Evolutionary conservation across 2,888 invertebrate species (phyloP).

Genomic region (Labia minor): DNA sequence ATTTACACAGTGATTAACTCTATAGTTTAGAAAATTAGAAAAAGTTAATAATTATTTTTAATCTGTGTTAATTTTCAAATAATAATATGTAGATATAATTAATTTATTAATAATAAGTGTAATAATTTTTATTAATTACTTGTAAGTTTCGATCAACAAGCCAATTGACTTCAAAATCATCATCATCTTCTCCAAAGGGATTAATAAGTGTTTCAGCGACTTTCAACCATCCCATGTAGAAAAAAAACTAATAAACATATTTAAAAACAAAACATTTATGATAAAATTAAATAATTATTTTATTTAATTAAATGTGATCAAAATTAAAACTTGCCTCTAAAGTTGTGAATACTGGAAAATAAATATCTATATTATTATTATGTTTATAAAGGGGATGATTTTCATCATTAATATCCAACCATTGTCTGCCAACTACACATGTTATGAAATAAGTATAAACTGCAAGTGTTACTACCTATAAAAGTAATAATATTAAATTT

Average conservation of each 20-base stretch:
- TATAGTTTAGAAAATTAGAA: too few relatives aligned
- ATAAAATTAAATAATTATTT: background rate
- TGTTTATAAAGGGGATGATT: slow-evolving; percentile 33
- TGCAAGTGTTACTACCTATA: slow-evolving; percentile 73
- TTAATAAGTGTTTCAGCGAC: slow-evolving; percentile 86
- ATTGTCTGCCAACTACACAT: slow-evolving; percentile 79
- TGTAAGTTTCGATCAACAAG: slow-evolving; percentile 81
- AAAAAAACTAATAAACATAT: slow-evolving; percentile 38
- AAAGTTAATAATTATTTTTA: too few relatives aligned
- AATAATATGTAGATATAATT: too few relatives aligned
- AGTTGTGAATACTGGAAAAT: slow-evolving; percentile 82
- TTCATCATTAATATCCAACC: slow-evolving; percentile 47
- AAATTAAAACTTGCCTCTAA: slow-evolving; percentile 79
- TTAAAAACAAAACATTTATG: slow-evolving; percentile 27
- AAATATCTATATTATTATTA: slow-evolving; percentile 55
- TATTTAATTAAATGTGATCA: background rate
- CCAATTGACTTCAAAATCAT: slow-evolving; percentile 89
- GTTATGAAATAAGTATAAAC: slow-evolving; percentile 87
- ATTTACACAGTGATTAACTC: too few relatives aligned
- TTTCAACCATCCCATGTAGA: slow-evolving; percentile 70
- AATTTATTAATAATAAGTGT: too few relatives aligned
- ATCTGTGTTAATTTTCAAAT: too few relatives aligned
- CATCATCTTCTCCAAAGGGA: slow-evolving; percentile 85
- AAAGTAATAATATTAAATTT: slow-evolving; percentile 9
- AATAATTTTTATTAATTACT: too few relatives aligned